Base-by-base conservation (phyloP, 2,113 vertebrate genomes). In the Eulemur macaco region DNA sequence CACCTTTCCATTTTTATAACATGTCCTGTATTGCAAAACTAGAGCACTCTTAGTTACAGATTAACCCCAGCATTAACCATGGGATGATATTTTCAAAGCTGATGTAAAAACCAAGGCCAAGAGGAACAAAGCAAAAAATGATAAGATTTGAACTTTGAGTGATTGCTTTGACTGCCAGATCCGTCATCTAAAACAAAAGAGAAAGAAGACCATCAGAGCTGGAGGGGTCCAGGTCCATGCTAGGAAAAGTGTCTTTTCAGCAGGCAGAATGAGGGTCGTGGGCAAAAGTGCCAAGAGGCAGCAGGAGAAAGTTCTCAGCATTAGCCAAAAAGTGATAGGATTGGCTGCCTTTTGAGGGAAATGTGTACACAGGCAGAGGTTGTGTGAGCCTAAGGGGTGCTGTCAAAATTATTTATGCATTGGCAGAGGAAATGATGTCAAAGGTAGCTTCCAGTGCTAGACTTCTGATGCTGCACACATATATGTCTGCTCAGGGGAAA, bases 1-100 rank as follows among this genome's bases (percentile, higher is more conserved):
- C 42, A 85, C 7, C 11, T 95, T 92, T 95, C 87, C 39, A 92
- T 96, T 77, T 96, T 97, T 98, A 97, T 97, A 98, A 86, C 31
- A 23, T 96, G 45, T 31, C 76, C 84, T 85, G 52, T 87, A 92
- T 96, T 97, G 97, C 96, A 96, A 98, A 98, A 97, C 92, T 93
- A 90, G 92, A 95, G 21, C 60, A 89, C 27, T 47, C 3, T 69
- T 95, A 84, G 94, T 98, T 96, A 97, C 64, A 92, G 64, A 97
- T 98, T 96, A 97, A 97, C 94, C 7, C 50, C 63, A 37, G 29
- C 68, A 89, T 96, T 92, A 95, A 95, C 84, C 1, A 45, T 81
- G 66, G 39, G 63, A 87, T 93, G n/a, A 63, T 69, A 86, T 94
- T 97, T 95, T 92, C 93, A 92, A 97, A 96, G 87, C 64, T 77